Percentiles rank a stretch among this genome's conserved stretches.
phyloP scores from a whole-genome alignment of 2,113 vertebrate genomes.

The Ciconia maguari region DNA sequence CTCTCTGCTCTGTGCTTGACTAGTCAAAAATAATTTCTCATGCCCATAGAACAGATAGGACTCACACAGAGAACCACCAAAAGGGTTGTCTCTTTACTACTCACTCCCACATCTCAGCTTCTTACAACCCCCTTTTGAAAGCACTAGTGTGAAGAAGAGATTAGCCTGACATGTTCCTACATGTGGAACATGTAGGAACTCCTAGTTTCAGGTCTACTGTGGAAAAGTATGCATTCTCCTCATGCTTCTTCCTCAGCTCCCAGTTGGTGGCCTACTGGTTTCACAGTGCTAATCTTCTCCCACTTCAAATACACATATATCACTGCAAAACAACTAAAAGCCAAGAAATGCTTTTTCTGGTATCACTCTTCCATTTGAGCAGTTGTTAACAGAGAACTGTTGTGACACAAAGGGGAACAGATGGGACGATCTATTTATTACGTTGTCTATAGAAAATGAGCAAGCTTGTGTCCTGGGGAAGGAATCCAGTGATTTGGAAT shows the following conservation, averaged over 20 bases:
- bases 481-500: neutral
- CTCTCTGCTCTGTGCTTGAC: neutral
- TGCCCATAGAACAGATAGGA: neutral
- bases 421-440: neutral
- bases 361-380: neutral
- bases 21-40: neutral
- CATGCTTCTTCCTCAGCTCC: neutral
- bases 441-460: neutral
- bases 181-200: too few relatives aligned
- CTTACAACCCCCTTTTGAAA: neutral
- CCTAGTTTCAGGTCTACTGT: neutral
- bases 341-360: neutral
- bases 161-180: neutral
- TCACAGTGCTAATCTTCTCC: neutral
- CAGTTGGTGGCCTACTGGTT: neutral
- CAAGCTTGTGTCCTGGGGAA: neutral
- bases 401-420: neutral
- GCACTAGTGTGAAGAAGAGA: neutral
- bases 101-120: neutral
- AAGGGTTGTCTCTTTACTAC: neutral
- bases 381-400: neutral
- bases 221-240: neutral
- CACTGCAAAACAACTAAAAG: neutral
- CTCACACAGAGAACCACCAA: neutral
- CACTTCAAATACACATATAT: neutral